Base-by-base conservation (phyloP, 2,113 vertebrate genomes). In the Sapayoa aenigma region DNA sequence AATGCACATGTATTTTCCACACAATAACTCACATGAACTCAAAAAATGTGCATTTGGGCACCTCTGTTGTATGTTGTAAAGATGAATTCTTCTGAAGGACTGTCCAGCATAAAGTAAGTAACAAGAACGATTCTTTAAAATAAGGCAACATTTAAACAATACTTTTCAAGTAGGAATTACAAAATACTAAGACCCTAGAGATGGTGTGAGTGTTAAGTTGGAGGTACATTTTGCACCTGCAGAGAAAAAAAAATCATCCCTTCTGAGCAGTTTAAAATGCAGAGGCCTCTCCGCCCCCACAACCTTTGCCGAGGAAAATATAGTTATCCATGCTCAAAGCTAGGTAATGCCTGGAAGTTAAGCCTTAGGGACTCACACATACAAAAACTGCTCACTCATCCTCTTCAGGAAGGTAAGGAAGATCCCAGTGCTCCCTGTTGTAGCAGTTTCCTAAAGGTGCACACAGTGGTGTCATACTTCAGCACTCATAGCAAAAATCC, bases 251-350 rank as follows among this genome's bases (percentile, higher is more conserved):
- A 52, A 76, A 33, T 9, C 14, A 33, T 9, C 14, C 17, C 17
- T 79, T 50, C 47, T 17, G 4, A 76, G 33, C 42, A 82, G 24
- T 52, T 84, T 42, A 39, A 72, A 84, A 87, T 4, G 6, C 21
- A 62, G 49, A 73, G 4, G 3, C 5, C 5, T 7, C 16, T 6
- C 22, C 5, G 1, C 5, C 0, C 12, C 8, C 18, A 12, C 23
- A 73, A 0, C 5, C 25, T 80, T 23, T 42, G 33, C 39, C 21
- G 87, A 84, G 42, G 4, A 63, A 62, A 81, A 35, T 41, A 23
- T 1, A 63, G 19, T 49, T 62, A 53, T 13, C 7, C 20, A 60
- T 39, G 53, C n/a, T 52, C 27, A 47, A 85, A 39, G 39, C 7
- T 14, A 33, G 10, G 20, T 31, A 47, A 23, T 44, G 12, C 23